Evolutionary conservation across 2,113 vertebrate genomes (phyloP).

Genomic region (Dasypus novemcinctus): DNA sequence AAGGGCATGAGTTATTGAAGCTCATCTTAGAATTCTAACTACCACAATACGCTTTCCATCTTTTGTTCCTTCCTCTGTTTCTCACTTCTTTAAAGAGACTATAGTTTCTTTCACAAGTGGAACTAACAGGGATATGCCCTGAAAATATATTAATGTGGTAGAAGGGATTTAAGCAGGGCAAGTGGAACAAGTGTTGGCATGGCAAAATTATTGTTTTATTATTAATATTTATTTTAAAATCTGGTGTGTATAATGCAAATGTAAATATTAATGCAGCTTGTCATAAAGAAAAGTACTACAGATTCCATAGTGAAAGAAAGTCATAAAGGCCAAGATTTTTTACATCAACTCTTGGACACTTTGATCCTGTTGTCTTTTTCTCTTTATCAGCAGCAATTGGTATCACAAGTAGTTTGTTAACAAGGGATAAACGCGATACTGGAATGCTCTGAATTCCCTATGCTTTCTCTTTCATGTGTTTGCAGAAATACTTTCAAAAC

Average conservation of each 20-base stretch:
- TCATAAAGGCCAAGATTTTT: neutral
- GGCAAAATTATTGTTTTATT: neutral
- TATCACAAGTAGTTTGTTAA: neutral
- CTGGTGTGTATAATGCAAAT: neutral
- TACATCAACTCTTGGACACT: neutral
- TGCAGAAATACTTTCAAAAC: neutral
- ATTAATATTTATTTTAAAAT: neutral
- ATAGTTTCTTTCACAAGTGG: neutral
- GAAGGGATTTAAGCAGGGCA: neutral
- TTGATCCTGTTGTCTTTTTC: neutral
- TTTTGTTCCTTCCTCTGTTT: neutral
- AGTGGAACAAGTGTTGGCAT: neutral
- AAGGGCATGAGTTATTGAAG: neutral
- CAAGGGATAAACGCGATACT: neutral
- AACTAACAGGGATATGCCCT: neutral
- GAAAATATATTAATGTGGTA: neutral
- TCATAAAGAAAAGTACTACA: neutral
- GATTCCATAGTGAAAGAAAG: neutral
- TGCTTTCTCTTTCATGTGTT: neutral
- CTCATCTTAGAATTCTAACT: neutral
- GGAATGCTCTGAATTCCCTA: neutral
- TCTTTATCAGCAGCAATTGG: neutral
- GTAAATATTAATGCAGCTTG: neutral
- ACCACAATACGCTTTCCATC: neutral
- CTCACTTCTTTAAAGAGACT: neutral